These are phyloP conservation scores for Corythornis madagascariensis DNA, from an alignment of 2,113 vertebrate genomes.

Conservation along the genomic window DNA sequence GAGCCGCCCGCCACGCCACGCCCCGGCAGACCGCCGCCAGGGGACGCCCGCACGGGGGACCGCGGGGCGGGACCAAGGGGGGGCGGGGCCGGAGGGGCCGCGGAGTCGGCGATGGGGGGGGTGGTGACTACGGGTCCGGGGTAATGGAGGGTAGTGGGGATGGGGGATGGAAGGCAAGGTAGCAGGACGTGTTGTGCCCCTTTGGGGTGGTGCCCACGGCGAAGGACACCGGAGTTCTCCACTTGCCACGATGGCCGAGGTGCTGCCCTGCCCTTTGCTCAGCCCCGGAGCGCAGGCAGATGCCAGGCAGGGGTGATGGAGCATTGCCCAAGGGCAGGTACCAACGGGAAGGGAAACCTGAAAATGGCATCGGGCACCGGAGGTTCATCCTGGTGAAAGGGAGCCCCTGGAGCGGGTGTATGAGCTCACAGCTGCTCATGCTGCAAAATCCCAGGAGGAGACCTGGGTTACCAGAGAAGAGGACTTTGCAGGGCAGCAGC, in stretches of 20 bases:
- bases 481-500: neutral
- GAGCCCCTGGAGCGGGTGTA: neutral
- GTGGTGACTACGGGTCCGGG: too few species aligned
- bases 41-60: too few species aligned
- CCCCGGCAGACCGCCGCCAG: too few species aligned
- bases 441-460: neutral
- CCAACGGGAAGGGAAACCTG: neutral
- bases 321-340: neutral
- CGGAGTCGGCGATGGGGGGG: too few species aligned
- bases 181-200: rapidly evolving
- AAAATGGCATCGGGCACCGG: rapidly evolving
- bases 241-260: rapidly evolving
- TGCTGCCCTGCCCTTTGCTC: neutral
- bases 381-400: neutral
- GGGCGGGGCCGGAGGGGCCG: too few species aligned
- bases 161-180: neutral
- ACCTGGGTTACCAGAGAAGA: neutral
- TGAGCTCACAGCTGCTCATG: neutral
- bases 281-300: neutral
- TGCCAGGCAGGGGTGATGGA: neutral
- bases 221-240: neutral
- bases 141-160: neutral
- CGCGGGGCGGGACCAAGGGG: too few species aligned
- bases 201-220: rapidly evolving
- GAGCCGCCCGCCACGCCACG: too few species aligned